phyloP scores from a whole-genome alignment of 2,888 invertebrate genomes.

The Sialis fuliginosa region DNA sequence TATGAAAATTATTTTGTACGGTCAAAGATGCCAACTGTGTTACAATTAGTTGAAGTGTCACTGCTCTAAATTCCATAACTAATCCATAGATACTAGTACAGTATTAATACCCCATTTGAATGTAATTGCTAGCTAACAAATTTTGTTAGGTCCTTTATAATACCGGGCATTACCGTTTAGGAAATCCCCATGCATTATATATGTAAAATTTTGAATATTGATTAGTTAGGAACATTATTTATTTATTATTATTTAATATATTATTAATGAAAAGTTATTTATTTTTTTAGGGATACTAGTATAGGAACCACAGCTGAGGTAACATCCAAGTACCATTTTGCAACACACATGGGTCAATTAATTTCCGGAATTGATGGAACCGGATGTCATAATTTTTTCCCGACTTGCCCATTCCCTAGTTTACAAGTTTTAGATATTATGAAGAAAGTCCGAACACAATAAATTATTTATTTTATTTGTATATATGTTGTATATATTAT shows the following conservation, averaged over 20 bases:
- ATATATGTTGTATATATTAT: too few relatives aligned
- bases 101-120: too few relatives aligned
- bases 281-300: slow-evolving; percentile 36
- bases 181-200: too few relatives aligned
- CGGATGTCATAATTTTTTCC: slow-evolving; percentile 48
- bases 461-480: neutral
- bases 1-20: too few relatives aligned
- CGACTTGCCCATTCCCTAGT: slow-evolving; percentile 43
- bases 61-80: too few relatives aligned
- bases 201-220: neutral
- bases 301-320: slow-evolving; percentile 42
- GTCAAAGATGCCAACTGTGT: too few relatives aligned
- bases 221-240: neutral
- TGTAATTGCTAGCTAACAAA: too few relatives aligned
- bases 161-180: too few relatives aligned
- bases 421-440: slow-evolving; percentile 42
- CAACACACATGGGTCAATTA: slow-evolving; percentile 50
- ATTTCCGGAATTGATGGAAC: slow-evolving; percentile 45
- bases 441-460: slow-evolving; percentile 30
- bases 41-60: too few relatives aligned
- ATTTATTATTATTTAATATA: neutral
- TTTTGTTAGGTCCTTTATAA: too few relatives aligned
- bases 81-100: too few relatives aligned
- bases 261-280: slow-evolving; percentile 3
- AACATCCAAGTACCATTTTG: slow-evolving; percentile 44